Percentiles rank a stretch among this genome's conserved stretches.
These are phyloP conservation scores for Phalacrocorax pelagicus DNA, from an alignment of 2,113 vertebrate species.

Conservation along the genomic window DNA sequence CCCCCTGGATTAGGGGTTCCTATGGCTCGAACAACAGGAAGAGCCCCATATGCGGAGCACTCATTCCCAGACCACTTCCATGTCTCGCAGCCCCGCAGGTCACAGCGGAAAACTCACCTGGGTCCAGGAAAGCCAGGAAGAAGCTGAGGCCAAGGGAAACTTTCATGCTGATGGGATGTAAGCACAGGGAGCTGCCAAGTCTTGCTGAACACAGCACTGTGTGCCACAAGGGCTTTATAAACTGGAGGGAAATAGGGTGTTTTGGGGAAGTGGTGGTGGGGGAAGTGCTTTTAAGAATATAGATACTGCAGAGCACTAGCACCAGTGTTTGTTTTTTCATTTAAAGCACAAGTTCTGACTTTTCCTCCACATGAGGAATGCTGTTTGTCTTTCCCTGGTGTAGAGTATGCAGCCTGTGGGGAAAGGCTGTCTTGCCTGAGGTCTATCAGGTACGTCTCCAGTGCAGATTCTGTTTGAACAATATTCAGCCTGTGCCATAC, in stretches of 20 bases:
- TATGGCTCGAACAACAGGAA: background rate
- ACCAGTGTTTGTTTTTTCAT: background rate
- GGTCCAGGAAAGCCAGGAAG: constrained; percentile 10
- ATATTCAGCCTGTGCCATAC: background rate
- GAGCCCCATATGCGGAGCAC: rapidly evolving
- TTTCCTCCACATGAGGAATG: background rate
- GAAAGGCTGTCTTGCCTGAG: background rate
- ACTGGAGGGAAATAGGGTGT: background rate
- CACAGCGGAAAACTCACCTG: background rate
- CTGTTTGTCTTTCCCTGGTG: background rate
- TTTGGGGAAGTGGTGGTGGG: background rate
- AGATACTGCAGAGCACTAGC: background rate
- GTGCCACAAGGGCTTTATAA: background rate
- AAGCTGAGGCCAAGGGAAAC: background rate
- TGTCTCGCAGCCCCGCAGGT: rapidly evolving
- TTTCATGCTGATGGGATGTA: background rate
- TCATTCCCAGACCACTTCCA: background rate
- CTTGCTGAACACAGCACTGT: background rate
- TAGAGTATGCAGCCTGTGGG: background rate
- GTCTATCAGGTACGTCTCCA: background rate
- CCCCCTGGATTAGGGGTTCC: rapidly evolving
- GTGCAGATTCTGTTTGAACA: background rate
- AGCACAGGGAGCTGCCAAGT: background rate
- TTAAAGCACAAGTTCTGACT: background rate
- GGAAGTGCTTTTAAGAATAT: background rate